phyloP scores from a whole-genome alignment of 2,113 vertebrate species.

The Scolopax mira region DNA sequence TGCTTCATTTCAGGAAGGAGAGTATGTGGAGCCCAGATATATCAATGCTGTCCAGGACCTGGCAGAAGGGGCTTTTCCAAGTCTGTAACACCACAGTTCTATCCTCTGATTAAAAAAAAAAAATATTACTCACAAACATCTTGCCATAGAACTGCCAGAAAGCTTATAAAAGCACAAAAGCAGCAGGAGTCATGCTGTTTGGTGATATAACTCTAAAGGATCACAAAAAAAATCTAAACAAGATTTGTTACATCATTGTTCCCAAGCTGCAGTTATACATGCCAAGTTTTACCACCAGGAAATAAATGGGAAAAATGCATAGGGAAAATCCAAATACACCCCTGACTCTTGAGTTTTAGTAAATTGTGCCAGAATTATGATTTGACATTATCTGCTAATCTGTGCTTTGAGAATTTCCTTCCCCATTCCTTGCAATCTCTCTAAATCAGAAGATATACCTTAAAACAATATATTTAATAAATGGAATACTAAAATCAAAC shows the following conservation, averaged over 20 bases:
- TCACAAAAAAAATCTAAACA: neutral
- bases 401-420: slow-evolving; percentile 2
- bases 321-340: neutral
- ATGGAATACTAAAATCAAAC: neutral
- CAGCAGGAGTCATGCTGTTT: neutral
- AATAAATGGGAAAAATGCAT: neutral
- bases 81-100: neutral
- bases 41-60: neutral
- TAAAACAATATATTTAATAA: neutral
- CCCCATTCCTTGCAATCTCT: neutral
- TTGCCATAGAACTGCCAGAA: neutral
- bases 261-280: neutral
- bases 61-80: neutral
- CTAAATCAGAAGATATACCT: neutral
- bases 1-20: neutral
- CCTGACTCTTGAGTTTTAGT: neutral
- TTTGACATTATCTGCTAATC: slow-evolving; percentile 5
- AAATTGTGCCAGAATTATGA: neutral
- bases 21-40: neutral
- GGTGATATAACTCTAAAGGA: neutral
- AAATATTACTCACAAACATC: neutral
- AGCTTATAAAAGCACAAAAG: neutral
- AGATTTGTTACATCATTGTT: slow-evolving; percentile 11
- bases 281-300: slow-evolving; percentile 5
- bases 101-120: neutral